Evolutionary conservation across 2,888 invertebrate genomes (phyloP), one percentile per base, ranked within the genome.

Genomic region (Ischnura elegans): DNA sequence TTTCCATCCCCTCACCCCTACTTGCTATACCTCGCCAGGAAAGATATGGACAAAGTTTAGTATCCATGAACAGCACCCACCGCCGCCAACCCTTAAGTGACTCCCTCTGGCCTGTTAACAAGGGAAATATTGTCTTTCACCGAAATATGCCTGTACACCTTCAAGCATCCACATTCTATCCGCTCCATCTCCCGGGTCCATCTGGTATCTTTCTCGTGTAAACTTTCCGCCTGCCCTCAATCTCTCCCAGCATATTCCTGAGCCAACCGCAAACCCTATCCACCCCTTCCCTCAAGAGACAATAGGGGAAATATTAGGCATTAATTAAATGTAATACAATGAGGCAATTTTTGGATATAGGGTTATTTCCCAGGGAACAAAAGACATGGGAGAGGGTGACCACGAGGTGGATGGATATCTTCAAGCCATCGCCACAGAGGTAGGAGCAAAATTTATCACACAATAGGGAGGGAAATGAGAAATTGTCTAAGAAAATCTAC

Each of bases 281-380:
- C 16, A 47, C 61, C 61, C 25, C 61, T 19, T 61, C 61, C 21
- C 61, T 61, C 16, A 19, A 0, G 61, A 61, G 61, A 87, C 87
- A 87, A 87, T 87, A 87, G 51, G 42, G 55, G 51, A 42, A 51
- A 87, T 36, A 43, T 85, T 36, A 55, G 55, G 36, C 55, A 87
- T 87, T 87, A 87, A 87, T 87, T 55, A 87, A 55, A 19, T 29
- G 87, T 51, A 55, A n/a, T 36, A n/a, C 45, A 87, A 85, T 87
- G 51, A 42, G 51, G 51, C 25, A 47, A 42, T 87, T 51, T 87
- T 87, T 87, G 45, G n/a, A 45, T n/a, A 25, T 51, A 55, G 87
- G 21, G 13, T 8, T 36, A 55, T 61, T 61, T 5, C 25, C 85
- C 10, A 13, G 36, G 19, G 36, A 36, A 0, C 36, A 43, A 36